These are phyloP conservation scores for Sylvilagus floridanus DNA, from an alignment of 2,797 vertebrate species.

Conservation along the genomic window DNA sequence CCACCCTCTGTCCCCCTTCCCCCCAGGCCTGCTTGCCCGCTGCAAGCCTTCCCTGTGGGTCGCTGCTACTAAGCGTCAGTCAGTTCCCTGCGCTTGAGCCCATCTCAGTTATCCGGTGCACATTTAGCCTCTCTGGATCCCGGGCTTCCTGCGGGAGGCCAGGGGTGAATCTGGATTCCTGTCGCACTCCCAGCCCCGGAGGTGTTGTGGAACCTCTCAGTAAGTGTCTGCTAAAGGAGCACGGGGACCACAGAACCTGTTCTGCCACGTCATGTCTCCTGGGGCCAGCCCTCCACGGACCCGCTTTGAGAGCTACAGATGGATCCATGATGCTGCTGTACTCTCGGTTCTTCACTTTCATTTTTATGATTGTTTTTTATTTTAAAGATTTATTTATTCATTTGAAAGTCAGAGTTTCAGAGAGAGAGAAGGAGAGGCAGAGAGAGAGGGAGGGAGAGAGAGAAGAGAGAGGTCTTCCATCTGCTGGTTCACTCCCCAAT, in stretches of 20 bases:
- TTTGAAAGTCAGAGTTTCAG: no score
- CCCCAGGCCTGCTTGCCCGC: neutral
- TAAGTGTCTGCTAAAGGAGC: neutral
- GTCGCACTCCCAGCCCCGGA: neutral
- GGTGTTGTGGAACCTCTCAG: neutral
- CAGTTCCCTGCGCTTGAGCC: neutral
- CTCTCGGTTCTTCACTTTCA: neutral
- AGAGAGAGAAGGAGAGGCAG: no score
- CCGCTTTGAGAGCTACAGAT: neutral
- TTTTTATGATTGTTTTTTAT: no score
- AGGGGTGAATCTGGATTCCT: neutral
- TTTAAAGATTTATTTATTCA: no score
- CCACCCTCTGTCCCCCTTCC: rapidly evolving
- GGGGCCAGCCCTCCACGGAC: neutral
- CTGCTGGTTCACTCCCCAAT: no score
- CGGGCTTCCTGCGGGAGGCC: neutral
- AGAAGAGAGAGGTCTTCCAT: no score
- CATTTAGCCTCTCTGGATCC: neutral
- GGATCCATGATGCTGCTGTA: neutral
- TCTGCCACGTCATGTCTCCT: neutral
- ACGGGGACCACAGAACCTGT: neutral
- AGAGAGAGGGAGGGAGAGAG: no score
- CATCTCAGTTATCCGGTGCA: neutral
- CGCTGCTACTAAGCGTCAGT: neutral
- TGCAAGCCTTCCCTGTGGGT: neutral